Percentiles rank a stretch among this genome's conserved stretches.
Evolutionary conservation across 2,797 vertebrate genomes (phyloP).

Genomic region (Neosilurus hyrtlii): DNA sequence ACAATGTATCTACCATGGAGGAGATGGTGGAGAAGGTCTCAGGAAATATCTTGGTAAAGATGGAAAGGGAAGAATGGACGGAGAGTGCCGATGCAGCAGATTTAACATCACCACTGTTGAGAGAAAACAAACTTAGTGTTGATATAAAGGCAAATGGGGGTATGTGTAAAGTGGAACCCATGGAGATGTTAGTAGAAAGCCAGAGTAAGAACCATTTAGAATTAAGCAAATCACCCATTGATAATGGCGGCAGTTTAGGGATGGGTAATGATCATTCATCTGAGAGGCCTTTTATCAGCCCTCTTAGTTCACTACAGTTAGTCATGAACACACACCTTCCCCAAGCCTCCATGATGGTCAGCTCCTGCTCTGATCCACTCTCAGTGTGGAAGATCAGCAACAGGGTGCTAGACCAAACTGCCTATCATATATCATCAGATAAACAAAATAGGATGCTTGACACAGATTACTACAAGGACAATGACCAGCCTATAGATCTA

Average conservation of each 20-base stretch:
- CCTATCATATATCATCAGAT: slow-evolving; percentile 37
- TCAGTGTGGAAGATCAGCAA: slow-evolving; percentile 2
- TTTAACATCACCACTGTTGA: slow-evolving; percentile 68
- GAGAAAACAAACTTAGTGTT: slow-evolving; percentile 36
- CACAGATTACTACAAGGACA: slow-evolving; percentile 82
- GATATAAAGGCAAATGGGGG: slow-evolving; percentile 72
- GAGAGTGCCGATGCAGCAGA: slow-evolving; percentile 65
- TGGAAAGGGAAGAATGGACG: slow-evolving; percentile 75
- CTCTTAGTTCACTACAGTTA: slow-evolving; percentile 91
- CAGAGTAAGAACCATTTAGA: slow-evolving; percentile 69
- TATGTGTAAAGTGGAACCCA: slow-evolving; percentile 84
- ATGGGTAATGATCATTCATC: slow-evolving; percentile 94
- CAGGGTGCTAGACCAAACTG: slow-evolving; percentile 89
- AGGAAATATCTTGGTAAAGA: slow-evolving; percentile 82
- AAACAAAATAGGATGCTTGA: slow-evolving; percentile 80
- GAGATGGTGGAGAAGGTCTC: slow-evolving; percentile 95
- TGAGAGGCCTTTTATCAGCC: slow-evolving; percentile 90
- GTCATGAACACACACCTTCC: slow-evolving; percentile 97
- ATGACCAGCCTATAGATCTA: slow-evolving; percentile 95
- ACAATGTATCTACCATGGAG: slow-evolving; percentile 94
- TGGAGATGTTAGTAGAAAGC: slow-evolving; percentile 76
- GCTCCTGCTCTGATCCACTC: background rate
- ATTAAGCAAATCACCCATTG: slow-evolving; percentile 80
- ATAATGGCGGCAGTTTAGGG: slow-evolving; percentile 82
- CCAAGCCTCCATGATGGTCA: slow-evolving; percentile 87